Base-by-base conservation (phyloP, 2,113 vertebrate genomes). In the Hepsetus odoe region DNA sequence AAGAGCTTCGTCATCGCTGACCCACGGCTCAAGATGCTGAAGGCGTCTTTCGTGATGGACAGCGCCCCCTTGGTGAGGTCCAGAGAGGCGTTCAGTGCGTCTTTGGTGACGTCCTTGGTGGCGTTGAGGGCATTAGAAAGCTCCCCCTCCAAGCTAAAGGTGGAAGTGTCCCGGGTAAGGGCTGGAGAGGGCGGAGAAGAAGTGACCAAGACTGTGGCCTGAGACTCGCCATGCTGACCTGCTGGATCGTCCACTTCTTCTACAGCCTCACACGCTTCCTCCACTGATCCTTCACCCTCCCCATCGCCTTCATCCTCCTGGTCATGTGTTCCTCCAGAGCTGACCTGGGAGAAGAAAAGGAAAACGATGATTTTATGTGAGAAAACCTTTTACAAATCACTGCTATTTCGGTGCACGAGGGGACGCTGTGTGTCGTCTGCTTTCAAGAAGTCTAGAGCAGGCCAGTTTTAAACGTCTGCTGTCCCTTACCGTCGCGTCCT, bases 51-150 rank as follows among this genome's bases (percentile, higher is more conserved):
- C 9, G 97, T 99, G 58, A 97, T 89, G 28, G 95, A 96, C 87
- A 98, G 91, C 0, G 96, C 97, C 84, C 96, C 97, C 86, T 98
- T 98, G 84, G 96, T 98, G 86, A 98, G 90, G 85, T 96, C 97
- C 94, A 98, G 89, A 0, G 97, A 98, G 70, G 91, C 93, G 0
- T 92, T 95, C 9, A 98, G 80, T 32, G 96, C 97, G 20, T 98
- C 97, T 89, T 96, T 97, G 0, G 96, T 98, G 77, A 91, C 96
- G 3, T 95, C 97, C 88, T 95, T 98, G 42, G 96, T 98, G 87
- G 94, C 91, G 14, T 88, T 95, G 81, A 98, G 92, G 0, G 97
- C 96, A 49, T 89, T 96, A 3, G 95, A 95, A 81, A 98, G 84
- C 83, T 98, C 96, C 70, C 93, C 95, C 82, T 98, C 96, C 62